phyloP scores from a whole-genome alignment of 2,888 invertebrate species.

The Callinectes sapidus region DNA sequence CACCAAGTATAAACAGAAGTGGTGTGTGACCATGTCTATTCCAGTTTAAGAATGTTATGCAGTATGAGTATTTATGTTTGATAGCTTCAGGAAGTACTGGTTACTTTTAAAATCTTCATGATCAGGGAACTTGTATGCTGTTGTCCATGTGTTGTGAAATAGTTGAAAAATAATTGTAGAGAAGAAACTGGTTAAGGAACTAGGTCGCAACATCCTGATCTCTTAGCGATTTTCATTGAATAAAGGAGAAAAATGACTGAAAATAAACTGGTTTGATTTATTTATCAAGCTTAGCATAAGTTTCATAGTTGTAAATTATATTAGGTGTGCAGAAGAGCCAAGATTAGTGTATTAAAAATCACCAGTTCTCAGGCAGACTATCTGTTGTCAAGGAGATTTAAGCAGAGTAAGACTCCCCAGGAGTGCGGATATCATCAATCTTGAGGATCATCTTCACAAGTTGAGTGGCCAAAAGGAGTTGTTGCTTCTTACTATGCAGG shows the following conservation, averaged over 20 bases:
- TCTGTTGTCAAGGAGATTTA: neutral
- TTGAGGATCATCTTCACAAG: constrained; percentile 99
- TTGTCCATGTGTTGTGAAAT: neutral
- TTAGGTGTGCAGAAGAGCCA: neutral
- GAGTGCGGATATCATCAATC: constrained; percentile 94
- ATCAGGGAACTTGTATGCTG: neutral
- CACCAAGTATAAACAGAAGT: neutral
- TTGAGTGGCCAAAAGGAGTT: constrained; percentile 96
- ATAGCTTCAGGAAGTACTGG: neutral
- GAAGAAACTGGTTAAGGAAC: neutral
- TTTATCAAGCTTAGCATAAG: constrained; percentile 12
- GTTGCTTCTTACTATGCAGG: constrained; percentile 96
- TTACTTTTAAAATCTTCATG: neutral
- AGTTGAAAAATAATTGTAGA: neutral
- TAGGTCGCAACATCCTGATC: neutral
- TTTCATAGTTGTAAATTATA: neutral
- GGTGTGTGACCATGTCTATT: neutral
- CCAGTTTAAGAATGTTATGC: neutral
- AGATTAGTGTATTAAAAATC: constrained; percentile 35
- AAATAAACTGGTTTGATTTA: neutral
- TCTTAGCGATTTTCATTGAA: neutral
- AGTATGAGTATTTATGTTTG: neutral
- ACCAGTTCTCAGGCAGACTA: neutral
- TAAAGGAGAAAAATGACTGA: neutral
- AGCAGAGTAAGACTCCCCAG: constrained; percentile 75